A percentile compares a stretch with the other conserved stretches of the same genome.
Conservation (phyloP, 1,140 invertebrate genomes). For the Camponotus floridanus region DNA sequence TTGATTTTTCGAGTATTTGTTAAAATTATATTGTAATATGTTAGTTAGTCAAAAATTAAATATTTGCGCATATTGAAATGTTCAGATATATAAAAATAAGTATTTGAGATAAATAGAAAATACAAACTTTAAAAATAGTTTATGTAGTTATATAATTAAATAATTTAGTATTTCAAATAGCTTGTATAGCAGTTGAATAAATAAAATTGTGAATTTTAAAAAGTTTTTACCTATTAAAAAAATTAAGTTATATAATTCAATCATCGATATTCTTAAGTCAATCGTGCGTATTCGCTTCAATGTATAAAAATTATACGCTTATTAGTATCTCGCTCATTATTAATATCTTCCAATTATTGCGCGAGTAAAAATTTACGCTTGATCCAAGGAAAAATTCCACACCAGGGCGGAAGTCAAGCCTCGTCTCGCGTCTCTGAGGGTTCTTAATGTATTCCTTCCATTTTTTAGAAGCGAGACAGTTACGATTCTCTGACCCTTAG, state of each 20-base stretch:
- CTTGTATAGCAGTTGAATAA: background rate
- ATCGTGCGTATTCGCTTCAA: background rate
- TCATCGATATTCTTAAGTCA: conserved; percentile 18
- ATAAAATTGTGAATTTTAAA: background rate
- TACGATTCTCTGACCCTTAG: conserved; percentile 74
- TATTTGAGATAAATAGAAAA: background rate
- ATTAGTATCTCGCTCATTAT: conserved; percentile 19
- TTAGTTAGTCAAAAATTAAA: background rate
- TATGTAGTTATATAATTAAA: too few species aligned
- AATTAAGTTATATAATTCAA: background rate
- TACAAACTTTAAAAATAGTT: background rate
- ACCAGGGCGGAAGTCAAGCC: conserved; percentile 64
- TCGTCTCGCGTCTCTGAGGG: conserved; percentile 58
- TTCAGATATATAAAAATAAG: background rate
- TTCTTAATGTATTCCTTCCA: conserved; percentile 75
- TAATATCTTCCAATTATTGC: conserved; percentile 18
- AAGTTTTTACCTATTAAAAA: background rate
- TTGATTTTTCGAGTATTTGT: background rate
- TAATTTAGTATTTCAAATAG: background rate
- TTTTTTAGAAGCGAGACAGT: conserved; percentile 75
- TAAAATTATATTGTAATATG: background rate
- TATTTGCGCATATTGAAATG: background rate
- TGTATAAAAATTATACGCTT: background rate
- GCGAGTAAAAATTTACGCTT: conserved; percentile 16
- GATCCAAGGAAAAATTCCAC: conserved; percentile 15